phyloP scores from a whole-genome alignment of 2,113 vertebrate genomes.

The Xenopus laevis region DNA sequence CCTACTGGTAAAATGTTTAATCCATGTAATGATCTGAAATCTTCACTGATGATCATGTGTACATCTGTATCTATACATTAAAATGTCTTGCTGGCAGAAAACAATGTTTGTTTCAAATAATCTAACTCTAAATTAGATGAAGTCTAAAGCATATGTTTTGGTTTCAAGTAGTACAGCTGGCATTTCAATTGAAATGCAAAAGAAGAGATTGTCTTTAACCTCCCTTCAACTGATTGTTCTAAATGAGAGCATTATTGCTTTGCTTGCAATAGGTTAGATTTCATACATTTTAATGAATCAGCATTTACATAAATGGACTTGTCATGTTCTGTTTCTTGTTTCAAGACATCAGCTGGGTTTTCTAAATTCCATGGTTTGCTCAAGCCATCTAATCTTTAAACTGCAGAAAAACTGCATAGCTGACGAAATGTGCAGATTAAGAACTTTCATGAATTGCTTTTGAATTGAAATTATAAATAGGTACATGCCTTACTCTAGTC shows the following conservation, averaged over 20 bases:
- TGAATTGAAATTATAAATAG: background rate
- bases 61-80: too few relatives aligned
- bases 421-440: background rate
- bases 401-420: background rate
- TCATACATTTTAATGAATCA: slow-evolving; percentile 33
- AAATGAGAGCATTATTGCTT: slow-evolving; percentile 54
- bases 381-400: slow-evolving; percentile 1
- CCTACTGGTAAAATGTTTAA: too few relatives aligned
- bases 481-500: too few relatives aligned
- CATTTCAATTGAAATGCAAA: slow-evolving; percentile 29
- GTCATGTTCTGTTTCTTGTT: slow-evolving; percentile 26
- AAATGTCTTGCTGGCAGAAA: too few relatives aligned
- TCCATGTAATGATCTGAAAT: too few relatives aligned
- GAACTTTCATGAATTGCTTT: too few relatives aligned
- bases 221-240: slow-evolving; percentile 35
- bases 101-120: too few relatives aligned
- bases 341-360: slow-evolving; percentile 19
- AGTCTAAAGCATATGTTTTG: slow-evolving; percentile 3
- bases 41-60: too few relatives aligned
- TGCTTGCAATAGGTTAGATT: slow-evolving; percentile 42
- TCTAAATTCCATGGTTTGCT: background rate
- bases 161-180: slow-evolving; percentile 30
- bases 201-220: slow-evolving; percentile 17
- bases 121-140: background rate
- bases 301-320: slow-evolving; percentile 31